A percentile compares a stretch with the other conserved stretches of the same genome.
Conservation (phyloP, 2,797 vertebrate species). For the Sebastes alutus region DNA sequence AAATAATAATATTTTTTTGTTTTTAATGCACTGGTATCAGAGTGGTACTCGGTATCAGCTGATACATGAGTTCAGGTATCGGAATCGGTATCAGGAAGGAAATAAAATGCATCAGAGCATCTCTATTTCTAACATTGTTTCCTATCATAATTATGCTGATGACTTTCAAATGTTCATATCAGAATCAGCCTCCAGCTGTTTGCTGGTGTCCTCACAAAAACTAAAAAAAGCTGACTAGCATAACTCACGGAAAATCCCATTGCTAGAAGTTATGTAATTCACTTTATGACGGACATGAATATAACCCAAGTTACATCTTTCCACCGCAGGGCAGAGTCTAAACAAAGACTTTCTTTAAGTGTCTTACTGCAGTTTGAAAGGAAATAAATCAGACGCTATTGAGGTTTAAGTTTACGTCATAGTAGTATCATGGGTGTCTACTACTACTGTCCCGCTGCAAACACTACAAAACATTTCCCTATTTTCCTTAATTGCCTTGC, state of each 20-base stretch:
- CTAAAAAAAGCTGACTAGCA: neutral
- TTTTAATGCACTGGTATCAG: no score
- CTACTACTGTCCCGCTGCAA: neutral
- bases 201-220: neutral
- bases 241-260: neutral
- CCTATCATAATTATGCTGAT: neutral
- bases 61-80: no score
- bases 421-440: neutral
- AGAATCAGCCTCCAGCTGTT: neutral
- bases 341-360: neutral
- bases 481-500: neutral
- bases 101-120: no score
- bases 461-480: neutral
- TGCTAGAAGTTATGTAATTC: neutral
- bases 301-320: neutral
- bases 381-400: neutral
- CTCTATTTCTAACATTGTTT: neutral
- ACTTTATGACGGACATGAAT: neutral
- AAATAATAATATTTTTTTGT: neutral
- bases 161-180: neutral
- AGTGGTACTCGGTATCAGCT: no score
- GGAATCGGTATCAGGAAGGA: no score
- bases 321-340: neutral
- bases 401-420: neutral
- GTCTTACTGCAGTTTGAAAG: neutral